Evolutionary conservation across 2,888 invertebrate species (phyloP).

Genomic region (Mythimna vitellina): DNA sequence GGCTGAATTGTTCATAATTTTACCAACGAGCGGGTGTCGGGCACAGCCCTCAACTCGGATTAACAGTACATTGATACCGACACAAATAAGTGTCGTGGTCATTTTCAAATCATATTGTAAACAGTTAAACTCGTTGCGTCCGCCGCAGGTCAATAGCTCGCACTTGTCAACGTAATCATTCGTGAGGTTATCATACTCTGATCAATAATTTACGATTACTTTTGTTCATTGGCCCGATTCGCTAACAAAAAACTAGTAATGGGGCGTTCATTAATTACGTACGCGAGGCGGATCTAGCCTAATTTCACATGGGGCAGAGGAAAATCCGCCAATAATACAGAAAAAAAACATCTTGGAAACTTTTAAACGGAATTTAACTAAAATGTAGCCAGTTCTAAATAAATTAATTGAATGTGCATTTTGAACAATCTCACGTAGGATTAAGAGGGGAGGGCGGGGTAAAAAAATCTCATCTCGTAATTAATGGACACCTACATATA

Average conservation of each 20-base stretch:
- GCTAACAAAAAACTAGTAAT: conserved; percentile 5
- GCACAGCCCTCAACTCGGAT: conserved; percentile 29
- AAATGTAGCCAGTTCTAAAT: no score
- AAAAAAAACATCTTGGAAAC: no score
- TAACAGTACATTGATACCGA: conserved; percentile 49
- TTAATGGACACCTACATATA: no score
- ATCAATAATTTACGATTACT: conserved; percentile 29
- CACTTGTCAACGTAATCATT: conserved; percentile 41
- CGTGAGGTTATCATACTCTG: conserved; percentile 37
- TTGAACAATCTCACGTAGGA: no score
- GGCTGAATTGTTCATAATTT: conserved; percentile 5
- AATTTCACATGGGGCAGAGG: no score
- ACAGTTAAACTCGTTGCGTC: conserved; percentile 51
- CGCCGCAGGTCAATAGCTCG: conserved; percentile 56
- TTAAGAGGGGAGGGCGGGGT: no score
- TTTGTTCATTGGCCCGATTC: conserved; percentile 9
- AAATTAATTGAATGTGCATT: no score
- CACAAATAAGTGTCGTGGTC: conserved; percentile 35
- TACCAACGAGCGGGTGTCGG: background rate
- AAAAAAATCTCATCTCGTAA: no score
- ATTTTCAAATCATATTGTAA: conserved; percentile 53
- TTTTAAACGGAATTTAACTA: no score
- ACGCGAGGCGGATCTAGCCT: no score
- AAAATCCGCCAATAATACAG: no score
- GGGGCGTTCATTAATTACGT: no score